These are phyloP conservation scores for Phalangium opilio DNA, from an alignment of 2,888 invertebrate genomes.

Conservation along the genomic window DNA sequence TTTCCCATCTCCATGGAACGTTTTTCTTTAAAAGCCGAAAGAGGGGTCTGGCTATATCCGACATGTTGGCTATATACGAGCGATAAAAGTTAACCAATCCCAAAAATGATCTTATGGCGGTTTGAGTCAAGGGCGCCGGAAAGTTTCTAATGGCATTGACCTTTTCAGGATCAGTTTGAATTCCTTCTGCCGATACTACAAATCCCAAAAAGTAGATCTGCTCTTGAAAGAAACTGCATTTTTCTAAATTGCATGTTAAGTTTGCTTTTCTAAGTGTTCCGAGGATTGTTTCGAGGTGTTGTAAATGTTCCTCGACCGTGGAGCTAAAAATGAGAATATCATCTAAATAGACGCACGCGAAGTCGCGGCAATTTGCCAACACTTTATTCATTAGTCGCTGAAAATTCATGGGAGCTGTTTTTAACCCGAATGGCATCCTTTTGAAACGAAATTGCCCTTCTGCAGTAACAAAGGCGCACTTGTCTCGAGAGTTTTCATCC, in stretches of 20 bases:
- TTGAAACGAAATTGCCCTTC: background rate
- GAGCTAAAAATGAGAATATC: constrained; percentile 1
- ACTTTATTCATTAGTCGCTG: background rate
- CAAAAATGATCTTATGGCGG: background rate
- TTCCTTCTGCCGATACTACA: background rate
- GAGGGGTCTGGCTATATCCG: background rate
- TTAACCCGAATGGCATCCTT: background rate
- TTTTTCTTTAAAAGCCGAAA: background rate
- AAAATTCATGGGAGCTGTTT: constrained; percentile 1
- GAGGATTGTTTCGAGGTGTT: background rate
- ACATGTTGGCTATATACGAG: background rate
- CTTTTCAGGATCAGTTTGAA: background rate
- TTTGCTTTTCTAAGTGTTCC: background rate
- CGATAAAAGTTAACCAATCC: background rate
- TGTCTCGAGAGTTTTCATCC: background rate
- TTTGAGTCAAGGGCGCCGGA: background rate
- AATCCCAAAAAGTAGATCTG: background rate
- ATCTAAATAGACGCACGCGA: background rate
- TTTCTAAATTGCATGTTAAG: background rate
- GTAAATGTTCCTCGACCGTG: constrained; percentile 1
- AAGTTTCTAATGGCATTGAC: background rate
- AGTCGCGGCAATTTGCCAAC: background rate
- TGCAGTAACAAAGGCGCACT: background rate
- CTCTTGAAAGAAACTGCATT: background rate
- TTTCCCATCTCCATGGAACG: background rate